Evolutionary conservation across 2,113 vertebrate species (phyloP).

Genomic region (Dicrurus megarhynchus): DNA sequence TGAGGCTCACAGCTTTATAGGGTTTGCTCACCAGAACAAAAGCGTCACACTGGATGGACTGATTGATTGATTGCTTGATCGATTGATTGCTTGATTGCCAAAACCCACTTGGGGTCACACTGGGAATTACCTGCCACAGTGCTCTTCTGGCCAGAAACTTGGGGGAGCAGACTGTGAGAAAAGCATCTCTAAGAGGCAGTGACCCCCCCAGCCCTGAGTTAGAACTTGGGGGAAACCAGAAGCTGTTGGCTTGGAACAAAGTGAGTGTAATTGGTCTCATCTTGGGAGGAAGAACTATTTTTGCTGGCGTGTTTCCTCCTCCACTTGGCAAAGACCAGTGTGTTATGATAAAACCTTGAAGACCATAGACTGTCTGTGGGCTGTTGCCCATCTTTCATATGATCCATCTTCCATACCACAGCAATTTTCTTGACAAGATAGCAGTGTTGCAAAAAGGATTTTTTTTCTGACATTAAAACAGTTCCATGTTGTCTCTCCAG

Average conservation of each 20-base stretch:
- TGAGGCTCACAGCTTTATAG: background rate
- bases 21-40: background rate
- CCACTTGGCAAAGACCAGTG: background rate
- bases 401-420: background rate
- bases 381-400: background rate
- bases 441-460: background rate
- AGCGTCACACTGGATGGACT: background rate
- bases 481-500: background rate
- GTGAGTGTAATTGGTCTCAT: background rate
- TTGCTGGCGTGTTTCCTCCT: background rate
- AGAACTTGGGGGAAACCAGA: background rate
- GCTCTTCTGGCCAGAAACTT: background rate
- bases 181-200: background rate
- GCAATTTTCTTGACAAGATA: background rate
- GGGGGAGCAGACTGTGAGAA: background rate
- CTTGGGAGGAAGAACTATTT: background rate
- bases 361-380: background rate
- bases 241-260: slow-evolving; percentile 7
- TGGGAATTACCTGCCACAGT: background rate
- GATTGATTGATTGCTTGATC: background rate
- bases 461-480: background rate
- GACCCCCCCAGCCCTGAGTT: background rate
- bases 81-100: background rate
- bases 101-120: background rate
- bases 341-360: slow-evolving; percentile 7